These are phyloP conservation scores for Boulengeromyrus knoepffleri DNA, from an alignment of 2,113 vertebrate genomes.

Conservation along the genomic window DNA sequence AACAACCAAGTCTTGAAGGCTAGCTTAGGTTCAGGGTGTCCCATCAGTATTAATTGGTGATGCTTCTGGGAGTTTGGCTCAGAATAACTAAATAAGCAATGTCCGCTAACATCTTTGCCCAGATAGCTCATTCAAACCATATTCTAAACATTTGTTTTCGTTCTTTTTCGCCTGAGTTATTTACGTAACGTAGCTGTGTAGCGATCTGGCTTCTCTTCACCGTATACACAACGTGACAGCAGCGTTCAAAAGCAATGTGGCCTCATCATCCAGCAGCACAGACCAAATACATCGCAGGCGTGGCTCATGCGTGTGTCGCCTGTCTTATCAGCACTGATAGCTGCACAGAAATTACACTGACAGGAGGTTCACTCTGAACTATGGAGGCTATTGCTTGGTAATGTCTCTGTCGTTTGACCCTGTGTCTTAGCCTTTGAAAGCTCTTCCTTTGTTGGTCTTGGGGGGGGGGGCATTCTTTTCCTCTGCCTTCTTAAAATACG, in stretches of 20 bases:
- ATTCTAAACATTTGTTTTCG: not conserved
- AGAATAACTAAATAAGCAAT: not conserved
- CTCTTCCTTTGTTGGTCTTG: not conserved
- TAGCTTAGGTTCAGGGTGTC: not conserved
- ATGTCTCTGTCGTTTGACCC: not conserved
- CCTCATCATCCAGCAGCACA: not conserved
- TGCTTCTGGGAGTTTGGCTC: not conserved
- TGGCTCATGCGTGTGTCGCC: not conserved
- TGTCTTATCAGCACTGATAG: not conserved
- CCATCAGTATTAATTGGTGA: not conserved
- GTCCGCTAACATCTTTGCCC: not conserved
- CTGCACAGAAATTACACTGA: not conserved
- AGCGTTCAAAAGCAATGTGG: not conserved
- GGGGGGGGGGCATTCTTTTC: not conserved
- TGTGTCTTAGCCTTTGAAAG: not conserved
- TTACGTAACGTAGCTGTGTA: not conserved
- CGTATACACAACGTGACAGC: not conserved
- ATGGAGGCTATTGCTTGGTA: not conserved
- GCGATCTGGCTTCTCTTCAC: not conserved
- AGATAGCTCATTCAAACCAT: not conserved
- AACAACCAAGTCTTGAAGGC: not conserved
- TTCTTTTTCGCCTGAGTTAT: not conserved
- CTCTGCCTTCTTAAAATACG: not conserved
- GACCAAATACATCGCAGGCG: not conserved
- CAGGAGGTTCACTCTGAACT: not conserved